Evolutionary conservation across 2,797 vertebrate species (phyloP), one percentile per base, ranked within the genome.

Genomic region (Sebastiscus albofasciatus): DNA sequence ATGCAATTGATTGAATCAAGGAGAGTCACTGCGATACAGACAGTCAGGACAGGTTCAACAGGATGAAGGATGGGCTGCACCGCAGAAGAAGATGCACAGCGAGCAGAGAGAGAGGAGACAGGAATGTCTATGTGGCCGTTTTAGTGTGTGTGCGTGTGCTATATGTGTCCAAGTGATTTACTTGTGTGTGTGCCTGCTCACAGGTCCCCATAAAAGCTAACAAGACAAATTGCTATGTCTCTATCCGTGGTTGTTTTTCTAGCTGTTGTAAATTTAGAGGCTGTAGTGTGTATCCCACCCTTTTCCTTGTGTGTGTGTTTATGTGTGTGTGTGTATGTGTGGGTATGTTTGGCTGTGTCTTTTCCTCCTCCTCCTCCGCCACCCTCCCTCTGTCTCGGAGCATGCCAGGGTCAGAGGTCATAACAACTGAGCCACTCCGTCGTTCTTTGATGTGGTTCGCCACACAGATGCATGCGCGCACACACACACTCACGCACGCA

Each of bases 331-430:
- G 42, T 70, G 36, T 77, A 26, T 84, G 56, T 71, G 72, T 72
- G 39, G 22, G 33, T 72, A 58, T 72, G 64, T 64, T 65, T 78
- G 42, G 75, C 66, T 77, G 82, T 82, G 69, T 77, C 72, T 80
- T 80, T 75, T 82, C 6, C 67, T 52, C 49, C 80, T 87, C 80
- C 78, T 82, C 79, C 87, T 79, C 73, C 69, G 1, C 79, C 77
- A 77, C 77, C 85, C 89, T 90, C 91, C 88, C 86, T 91, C 83
- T 85, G 82, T 90, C 86, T 89, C 3, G 91, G 90, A 94, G 93
- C 93, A 94, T 78, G 92, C 92, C 88, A 31, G 89, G 93, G 89
- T 94, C 90, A 93, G 75, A 90, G 94, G 92, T 94, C 91, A 82
- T n/a, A 89, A 93, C 91, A 93, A 92, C 92, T 92, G 88, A 94